Evolutionary conservation across 1,140 invertebrate genomes (phyloP).

Genomic region (Sinella curviseta): DNA sequence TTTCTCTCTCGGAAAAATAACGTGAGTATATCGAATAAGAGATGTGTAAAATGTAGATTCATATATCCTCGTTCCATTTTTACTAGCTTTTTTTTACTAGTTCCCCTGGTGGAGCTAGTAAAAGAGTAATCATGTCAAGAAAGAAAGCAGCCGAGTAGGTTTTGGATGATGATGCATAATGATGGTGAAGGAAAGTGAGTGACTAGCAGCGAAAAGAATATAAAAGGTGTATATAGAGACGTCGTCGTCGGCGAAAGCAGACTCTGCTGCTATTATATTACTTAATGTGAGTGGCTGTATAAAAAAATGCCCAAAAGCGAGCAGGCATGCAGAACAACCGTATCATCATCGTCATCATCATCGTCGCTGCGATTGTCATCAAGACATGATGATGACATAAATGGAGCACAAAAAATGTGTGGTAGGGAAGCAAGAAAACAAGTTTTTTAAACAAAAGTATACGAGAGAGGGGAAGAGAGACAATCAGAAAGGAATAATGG

Average conservation of each 20-base stretch:
- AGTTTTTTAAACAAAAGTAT: not conserved
- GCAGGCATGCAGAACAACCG: not conserved
- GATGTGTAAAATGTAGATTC: too few relatives aligned
- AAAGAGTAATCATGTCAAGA: not conserved
- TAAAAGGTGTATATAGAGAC: not conserved
- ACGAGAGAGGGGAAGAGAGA: not conserved
- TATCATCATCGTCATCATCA: not conserved
- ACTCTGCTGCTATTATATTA: too few relatives aligned
- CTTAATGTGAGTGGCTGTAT: too few relatives aligned
- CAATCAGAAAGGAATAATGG: too few relatives aligned
- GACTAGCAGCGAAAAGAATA: not conserved
- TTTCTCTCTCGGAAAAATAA: not conserved
- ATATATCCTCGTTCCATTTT: not conserved
- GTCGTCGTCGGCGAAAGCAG: too few relatives aligned
- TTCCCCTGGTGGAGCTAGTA: not conserved
- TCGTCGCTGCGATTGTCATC: not conserved
- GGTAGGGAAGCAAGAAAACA: too few relatives aligned
- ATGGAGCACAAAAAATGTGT: not conserved
- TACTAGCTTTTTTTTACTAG: not conserved
- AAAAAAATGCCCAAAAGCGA: not conserved
- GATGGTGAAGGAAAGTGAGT: too few relatives aligned
- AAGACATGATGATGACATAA: not conserved
- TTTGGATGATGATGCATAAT: too few relatives aligned
- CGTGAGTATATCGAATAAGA: not conserved
- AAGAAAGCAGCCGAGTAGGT: too few relatives aligned